phyloP scores from a whole-genome alignment of 1,140 invertebrate genomes.

The Papilio helenus region DNA sequence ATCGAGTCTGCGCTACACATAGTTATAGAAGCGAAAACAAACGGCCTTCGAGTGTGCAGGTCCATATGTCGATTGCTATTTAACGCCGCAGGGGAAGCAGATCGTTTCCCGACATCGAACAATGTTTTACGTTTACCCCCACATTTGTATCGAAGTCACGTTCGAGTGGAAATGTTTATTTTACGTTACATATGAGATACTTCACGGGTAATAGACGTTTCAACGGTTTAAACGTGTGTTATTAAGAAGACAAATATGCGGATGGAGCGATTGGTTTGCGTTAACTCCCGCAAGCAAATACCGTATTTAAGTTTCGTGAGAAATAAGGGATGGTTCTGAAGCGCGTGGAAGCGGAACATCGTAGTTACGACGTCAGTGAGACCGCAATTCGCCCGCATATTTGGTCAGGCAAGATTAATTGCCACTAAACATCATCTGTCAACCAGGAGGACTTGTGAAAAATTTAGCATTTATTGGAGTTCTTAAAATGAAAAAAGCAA shows the following conservation, averaged over 20 bases:
- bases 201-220: constrained; percentile 37
- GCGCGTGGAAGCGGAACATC: constrained; percentile 36
- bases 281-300: constrained; percentile 8
- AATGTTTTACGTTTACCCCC: constrained; percentile 18
- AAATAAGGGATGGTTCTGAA: constrained; percentile 17
- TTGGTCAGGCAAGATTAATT: constrained; percentile 78
- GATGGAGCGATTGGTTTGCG: constrained; percentile 17
- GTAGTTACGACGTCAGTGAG: constrained; percentile 59
- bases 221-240: constrained; percentile 8
- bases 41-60: neutral
- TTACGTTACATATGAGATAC: constrained; percentile 26
- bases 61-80: constrained; percentile 49
- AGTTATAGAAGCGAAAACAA: constrained; percentile 1
- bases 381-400: constrained; percentile 69
- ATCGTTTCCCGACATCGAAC: constrained; percentile 21
- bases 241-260: constrained; percentile 28
- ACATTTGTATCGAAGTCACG: constrained; percentile 28
- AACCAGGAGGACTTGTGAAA: constrained; percentile 53
- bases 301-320: constrained; percentile 35
- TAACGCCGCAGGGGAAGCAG: constrained; percentile 39
- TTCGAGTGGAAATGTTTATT: constrained; percentile 24
- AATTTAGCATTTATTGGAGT: no score
- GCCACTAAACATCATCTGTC: constrained; percentile 71
- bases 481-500: neutral
- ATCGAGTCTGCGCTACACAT: neutral